A percentile compares a stretch with the other conserved stretches of the same genome.
Evolutionary conservation across 2,888 invertebrate genomes (phyloP).

Genomic region (Cacoxenus indagator): DNA sequence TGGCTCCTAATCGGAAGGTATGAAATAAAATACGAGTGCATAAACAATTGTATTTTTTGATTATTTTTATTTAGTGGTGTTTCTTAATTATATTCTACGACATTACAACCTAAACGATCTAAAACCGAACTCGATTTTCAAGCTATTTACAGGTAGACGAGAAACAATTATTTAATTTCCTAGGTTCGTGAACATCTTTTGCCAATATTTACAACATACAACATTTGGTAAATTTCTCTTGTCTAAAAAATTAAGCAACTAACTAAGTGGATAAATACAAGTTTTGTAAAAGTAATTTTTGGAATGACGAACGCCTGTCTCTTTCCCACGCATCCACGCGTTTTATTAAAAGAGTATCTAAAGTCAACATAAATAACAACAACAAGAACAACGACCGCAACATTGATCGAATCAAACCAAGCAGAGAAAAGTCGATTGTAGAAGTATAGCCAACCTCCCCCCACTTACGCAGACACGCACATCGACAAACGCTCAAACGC

Average conservation of each 20-base stretch:
- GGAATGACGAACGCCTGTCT: background rate
- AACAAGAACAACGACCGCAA: background rate
- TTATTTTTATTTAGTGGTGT: too few relatives aligned
- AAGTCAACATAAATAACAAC: conserved; percentile 1
- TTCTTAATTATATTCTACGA: too few relatives aligned
- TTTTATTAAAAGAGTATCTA: background rate
- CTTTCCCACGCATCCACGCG: background rate
- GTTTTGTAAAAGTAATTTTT: conserved; percentile 6
- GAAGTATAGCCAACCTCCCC: background rate
- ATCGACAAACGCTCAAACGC: conserved; percentile 45
- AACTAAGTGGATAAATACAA: background rate
- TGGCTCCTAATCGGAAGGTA: too few relatives aligned
- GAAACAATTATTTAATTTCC: too few relatives aligned
- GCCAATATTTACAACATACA: background rate
- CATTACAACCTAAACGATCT: too few relatives aligned
- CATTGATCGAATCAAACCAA: background rate
- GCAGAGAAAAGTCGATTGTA: background rate
- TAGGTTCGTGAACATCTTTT: background rate
- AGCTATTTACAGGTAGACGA: too few relatives aligned
- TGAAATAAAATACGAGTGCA: too few relatives aligned
- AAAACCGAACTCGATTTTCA: too few relatives aligned
- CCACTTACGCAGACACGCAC: background rate
- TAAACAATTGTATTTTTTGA: too few relatives aligned
- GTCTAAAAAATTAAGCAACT: background rate
- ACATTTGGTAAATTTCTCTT: background rate